A percentile compares a stretch with the other conserved stretches of the same genome.
phyloP scores from a whole-genome alignment of 2,888 invertebrate genomes.

The Priocnemis perturbator region DNA sequence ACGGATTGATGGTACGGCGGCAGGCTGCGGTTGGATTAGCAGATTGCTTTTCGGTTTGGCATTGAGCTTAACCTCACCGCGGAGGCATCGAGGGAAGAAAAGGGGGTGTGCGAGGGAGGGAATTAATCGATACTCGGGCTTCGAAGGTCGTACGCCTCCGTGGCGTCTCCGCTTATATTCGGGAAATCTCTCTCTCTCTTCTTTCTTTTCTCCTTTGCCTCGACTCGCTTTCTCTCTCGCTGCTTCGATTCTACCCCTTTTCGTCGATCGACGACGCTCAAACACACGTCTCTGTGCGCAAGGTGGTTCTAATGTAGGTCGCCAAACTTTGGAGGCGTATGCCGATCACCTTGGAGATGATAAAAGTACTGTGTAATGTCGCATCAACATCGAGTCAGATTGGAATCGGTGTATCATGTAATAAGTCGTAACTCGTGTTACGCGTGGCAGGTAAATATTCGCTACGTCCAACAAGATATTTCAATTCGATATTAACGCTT shows the following conservation, averaged over 20 bases:
- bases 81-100: too few relatives aligned
- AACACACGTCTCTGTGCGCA: too few relatives aligned
- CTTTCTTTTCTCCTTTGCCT: slow-evolving; percentile 22
- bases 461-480: too few relatives aligned
- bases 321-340: background rate
- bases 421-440: too few relatives aligned
- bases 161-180: slow-evolving; percentile 50
- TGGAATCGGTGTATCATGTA: too few relatives aligned
- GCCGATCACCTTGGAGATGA: too few relatives aligned
- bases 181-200: slow-evolving; percentile 7
- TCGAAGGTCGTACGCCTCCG: slow-evolving; percentile 55
- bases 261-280: too few relatives aligned
- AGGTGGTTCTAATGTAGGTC: background rate
- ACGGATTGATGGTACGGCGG: slow-evolving; percentile 4
- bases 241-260: too few relatives aligned
- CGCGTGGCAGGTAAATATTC: too few relatives aligned
- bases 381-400: too few relatives aligned
- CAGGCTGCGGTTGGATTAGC: slow-evolving; percentile 29
- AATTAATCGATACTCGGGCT: slow-evolving; percentile 49
- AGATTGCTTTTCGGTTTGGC: slow-evolving; percentile 42
- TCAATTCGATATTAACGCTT: too few relatives aligned
- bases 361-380: too few relatives aligned
- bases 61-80: slow-evolving; percentile 49
- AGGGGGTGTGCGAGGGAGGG: background rate
- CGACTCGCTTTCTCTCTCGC: background rate